Conservation (phyloP, 2,113 vertebrate genomes). For the Oreocharis arfaki region DNA sequence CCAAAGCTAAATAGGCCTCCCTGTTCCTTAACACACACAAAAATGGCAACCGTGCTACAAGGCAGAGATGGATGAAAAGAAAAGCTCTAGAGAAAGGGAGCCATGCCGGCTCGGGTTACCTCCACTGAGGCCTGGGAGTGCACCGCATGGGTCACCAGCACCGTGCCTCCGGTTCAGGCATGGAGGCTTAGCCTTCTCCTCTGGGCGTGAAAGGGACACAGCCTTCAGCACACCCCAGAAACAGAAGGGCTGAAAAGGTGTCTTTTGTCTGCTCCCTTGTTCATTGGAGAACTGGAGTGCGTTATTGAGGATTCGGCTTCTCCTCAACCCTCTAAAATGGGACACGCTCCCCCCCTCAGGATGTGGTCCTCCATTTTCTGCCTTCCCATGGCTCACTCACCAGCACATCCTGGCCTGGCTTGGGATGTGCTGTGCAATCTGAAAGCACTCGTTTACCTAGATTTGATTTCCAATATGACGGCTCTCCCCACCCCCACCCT, state of each 20-base stretch:
- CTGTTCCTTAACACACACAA: not conserved
- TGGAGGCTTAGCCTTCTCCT: not conserved
- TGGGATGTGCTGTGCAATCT: not conserved
- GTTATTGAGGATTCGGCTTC: not conserved
- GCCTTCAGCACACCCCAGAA: not conserved
- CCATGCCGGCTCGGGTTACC: not conserved
- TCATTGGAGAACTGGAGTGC: not conserved
- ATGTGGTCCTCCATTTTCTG: conserved; percentile 44
- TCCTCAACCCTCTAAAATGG: not conserved
- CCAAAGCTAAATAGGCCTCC: not conserved
- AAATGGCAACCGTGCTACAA: conserved; percentile 21
- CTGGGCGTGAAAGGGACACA: not conserved
- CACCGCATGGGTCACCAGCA: not conserved
- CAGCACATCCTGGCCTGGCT: not conserved
- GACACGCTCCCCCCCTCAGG: not conserved
- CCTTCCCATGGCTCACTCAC: not conserved
- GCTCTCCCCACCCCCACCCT: conserved; percentile 45
- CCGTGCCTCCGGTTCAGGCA: not conserved
- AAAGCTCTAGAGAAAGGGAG: not conserved
- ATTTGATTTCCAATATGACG: conserved; percentile 55
- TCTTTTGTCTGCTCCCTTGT: not conserved
- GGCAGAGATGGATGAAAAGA: not conserved
- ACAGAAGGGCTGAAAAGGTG: not conserved
- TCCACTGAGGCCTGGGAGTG: not conserved
- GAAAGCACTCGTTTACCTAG: conserved; percentile 35